Evolutionary conservation across 2,113 vertebrate genomes (phyloP).

Genomic region (Globicephala melas): DNA sequence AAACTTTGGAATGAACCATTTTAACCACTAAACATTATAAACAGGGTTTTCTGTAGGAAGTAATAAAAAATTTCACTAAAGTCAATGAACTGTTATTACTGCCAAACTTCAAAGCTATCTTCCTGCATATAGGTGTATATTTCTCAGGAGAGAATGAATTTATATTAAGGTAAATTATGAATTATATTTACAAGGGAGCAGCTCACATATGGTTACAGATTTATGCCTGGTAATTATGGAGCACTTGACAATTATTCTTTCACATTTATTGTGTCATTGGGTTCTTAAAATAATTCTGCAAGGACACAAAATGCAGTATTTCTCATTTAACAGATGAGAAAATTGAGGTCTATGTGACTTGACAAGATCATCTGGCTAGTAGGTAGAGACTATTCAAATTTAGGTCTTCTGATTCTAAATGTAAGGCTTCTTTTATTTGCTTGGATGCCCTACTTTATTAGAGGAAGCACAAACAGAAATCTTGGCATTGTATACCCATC

Average conservation of each 20-base stretch:
- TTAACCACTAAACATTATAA: neutral
- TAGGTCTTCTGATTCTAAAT: neutral
- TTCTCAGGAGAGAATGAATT: neutral
- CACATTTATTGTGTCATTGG: neutral
- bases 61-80: neutral
- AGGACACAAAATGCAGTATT: neutral
- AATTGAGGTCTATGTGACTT: neutral
- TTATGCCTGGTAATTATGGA: neutral
- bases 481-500: neutral
- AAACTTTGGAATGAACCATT: neutral
- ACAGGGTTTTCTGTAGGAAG: neutral
- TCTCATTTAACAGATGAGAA: conserved; percentile 21
- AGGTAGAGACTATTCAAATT: neutral
- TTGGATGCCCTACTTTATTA: neutral
- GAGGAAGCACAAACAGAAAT: neutral
- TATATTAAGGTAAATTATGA: neutral
- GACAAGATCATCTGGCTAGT: neutral
- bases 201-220: neutral
- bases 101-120: neutral
- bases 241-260: neutral
- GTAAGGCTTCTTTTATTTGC: neutral
- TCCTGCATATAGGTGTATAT: neutral
- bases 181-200: neutral
- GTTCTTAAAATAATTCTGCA: conserved; percentile 1
- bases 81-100: neutral